A percentile compares a stretch with the other conserved stretches of the same genome.
Conservation (phyloP, 2,113 vertebrate species). For the Crotophaga sulcirostris region DNA sequence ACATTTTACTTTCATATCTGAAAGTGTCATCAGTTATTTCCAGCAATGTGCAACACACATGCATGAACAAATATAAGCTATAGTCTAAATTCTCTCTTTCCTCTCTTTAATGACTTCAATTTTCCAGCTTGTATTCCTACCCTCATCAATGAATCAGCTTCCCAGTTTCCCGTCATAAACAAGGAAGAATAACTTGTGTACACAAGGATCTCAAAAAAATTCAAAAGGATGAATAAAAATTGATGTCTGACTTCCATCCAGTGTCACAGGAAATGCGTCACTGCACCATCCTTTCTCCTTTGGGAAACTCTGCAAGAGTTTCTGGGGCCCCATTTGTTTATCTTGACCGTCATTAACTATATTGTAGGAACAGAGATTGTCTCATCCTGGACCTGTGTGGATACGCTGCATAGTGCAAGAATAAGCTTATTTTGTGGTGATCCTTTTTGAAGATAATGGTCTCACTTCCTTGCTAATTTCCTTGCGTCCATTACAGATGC, state of each 20-base stretch:
- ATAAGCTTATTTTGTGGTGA: neutral
- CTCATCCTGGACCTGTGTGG: neutral
- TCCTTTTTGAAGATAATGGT: neutral
- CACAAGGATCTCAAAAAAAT: neutral
- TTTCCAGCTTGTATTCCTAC: neutral
- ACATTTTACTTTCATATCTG: neutral
- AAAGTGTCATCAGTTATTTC: neutral
- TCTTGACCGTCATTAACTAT: neutral
- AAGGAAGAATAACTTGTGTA: neutral
- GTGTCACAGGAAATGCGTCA: neutral
- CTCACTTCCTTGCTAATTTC: neutral
- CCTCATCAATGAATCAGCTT: neutral
- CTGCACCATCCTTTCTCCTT: neutral
- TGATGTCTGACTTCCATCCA: accelerated
- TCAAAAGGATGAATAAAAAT: neutral
- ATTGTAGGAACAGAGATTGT: neutral
- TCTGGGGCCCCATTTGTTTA: neutral
- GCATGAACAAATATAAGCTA: accelerated
- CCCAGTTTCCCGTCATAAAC: neutral
- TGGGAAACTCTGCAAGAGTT: neutral
- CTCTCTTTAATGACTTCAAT: neutral
- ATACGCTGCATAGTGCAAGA: accelerated
- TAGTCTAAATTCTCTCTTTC: neutral
- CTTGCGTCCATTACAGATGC: neutral
- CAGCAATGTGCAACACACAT: accelerated